Percentiles rank a stretch among this genome's conserved stretches.
Conservation (phyloP, 2,888 invertebrate species). For the Coelinius sp. region DNA sequence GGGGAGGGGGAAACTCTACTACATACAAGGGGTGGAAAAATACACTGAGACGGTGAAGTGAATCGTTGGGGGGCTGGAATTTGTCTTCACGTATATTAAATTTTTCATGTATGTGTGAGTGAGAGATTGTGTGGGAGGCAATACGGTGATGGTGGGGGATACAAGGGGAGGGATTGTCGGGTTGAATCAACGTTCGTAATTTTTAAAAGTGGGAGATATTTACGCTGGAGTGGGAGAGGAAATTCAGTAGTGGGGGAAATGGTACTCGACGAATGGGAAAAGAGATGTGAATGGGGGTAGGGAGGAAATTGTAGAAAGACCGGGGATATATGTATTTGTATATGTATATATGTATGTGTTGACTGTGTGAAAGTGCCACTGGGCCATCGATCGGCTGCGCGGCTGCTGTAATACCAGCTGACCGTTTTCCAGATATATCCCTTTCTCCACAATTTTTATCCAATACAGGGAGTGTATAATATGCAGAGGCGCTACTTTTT, state of each 20-base stretch:
- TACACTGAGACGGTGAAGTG: not conserved
- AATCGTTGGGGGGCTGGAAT: conserved; percentile 6
- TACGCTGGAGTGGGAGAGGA: not conserved
- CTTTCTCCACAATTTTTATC: conserved; percentile 26
- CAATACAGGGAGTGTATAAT: not conserved
- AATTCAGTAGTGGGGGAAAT: not conserved
- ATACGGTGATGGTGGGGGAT: not conserved
- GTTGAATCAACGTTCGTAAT: conserved; percentile 14
- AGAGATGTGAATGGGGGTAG: not conserved
- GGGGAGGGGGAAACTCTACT: not conserved
- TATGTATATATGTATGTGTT: not conserved
- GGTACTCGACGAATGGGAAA: conserved; percentile 4
- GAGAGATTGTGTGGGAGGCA: conserved; percentile 1
- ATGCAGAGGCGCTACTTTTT: not conserved
- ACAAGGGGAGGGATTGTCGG: conserved; percentile 9
- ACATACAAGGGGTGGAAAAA: not conserved
- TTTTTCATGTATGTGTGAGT: not conserved
- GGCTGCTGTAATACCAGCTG: conserved; percentile 57
- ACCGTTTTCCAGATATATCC: conserved; percentile 53
- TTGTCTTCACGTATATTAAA: not conserved
- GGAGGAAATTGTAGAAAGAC: not conserved
- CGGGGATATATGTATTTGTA: not conserved
- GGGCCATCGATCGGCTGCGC: conserved; percentile 67
- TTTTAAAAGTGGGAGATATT: not conserved
- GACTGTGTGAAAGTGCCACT: conserved; percentile 54